phyloP scores from a whole-genome alignment of 1,140 invertebrate species.

The Rhyacophila brunnea region DNA sequence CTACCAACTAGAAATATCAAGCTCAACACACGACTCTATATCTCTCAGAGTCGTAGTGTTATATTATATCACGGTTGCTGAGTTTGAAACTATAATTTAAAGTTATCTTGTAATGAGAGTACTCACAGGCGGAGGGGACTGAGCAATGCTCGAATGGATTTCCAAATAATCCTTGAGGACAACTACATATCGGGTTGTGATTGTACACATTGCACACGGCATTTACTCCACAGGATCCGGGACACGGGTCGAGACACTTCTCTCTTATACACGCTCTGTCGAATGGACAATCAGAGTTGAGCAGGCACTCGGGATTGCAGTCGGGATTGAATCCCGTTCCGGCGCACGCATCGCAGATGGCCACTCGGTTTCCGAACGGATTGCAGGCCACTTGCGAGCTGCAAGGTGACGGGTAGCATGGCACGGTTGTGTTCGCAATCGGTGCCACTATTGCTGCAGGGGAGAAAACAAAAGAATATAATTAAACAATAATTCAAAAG shows the following conservation, averaged over 20 bases:
- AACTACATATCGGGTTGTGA: constrained; percentile 76
- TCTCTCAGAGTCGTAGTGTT: no score
- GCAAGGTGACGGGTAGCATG: constrained; percentile 75
- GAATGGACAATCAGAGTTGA: constrained; percentile 75
- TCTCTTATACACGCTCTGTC: constrained; percentile 74
- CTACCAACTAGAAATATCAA: no score
- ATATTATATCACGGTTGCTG: no score
- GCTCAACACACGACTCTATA: no score
- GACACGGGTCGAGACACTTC: constrained; percentile 77
- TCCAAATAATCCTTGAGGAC: constrained; percentile 68
- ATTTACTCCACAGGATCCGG: constrained; percentile 77
- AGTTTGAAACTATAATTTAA: no score
- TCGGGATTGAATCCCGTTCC: constrained; percentile 65
- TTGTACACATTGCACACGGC: constrained; percentile 73
- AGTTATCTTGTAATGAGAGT: constrained; percentile 1
- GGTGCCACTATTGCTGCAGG: constrained; percentile 51
- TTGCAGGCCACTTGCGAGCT: constrained; percentile 67
- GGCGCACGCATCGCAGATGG: constrained; percentile 76
- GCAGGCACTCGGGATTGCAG: constrained; percentile 75
- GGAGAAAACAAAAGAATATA: constrained; percentile 38
- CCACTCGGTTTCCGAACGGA: constrained; percentile 67
- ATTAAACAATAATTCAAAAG: no score
- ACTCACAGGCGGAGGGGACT: constrained; percentile 51
- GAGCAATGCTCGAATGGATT: constrained; percentile 81
- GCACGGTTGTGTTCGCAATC: constrained; percentile 60